phyloP scores from a whole-genome alignment of 2,888 invertebrate species.

The Galeopsomyia nigrocyanea region DNA sequence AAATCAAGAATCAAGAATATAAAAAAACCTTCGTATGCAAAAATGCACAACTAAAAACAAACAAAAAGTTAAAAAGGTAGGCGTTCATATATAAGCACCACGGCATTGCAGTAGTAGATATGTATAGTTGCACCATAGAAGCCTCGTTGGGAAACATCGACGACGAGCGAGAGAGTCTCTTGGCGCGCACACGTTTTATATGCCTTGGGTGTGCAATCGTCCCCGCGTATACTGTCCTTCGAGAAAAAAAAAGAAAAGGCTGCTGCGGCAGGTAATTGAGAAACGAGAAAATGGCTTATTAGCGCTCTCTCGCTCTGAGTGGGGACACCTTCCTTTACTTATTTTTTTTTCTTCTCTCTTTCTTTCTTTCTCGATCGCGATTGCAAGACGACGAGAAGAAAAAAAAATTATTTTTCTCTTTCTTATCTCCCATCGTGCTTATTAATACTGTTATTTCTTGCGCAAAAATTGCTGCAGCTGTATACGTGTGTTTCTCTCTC shows the following conservation, averaged over 20 bases:
- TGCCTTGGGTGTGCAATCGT: slow-evolving; percentile 34
- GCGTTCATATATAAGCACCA: too few relatives aligned
- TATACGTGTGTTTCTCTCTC: background rate
- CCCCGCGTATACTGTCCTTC: slow-evolving; percentile 36
- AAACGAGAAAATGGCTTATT: slow-evolving; percentile 47
- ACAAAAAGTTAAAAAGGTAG: too few relatives aligned
- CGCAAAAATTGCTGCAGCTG: slow-evolving; percentile 2
- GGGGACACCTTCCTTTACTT: background rate
- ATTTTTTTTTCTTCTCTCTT: background rate
- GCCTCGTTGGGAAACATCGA: too few relatives aligned
- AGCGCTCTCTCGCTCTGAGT: slow-evolving; percentile 20
- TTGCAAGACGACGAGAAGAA: background rate
- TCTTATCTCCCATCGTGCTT: slow-evolving; percentile 1
- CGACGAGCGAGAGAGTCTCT: too few relatives aligned
- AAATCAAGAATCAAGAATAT: too few relatives aligned
- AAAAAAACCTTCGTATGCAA: too few relatives aligned
- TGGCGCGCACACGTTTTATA: too few relatives aligned
- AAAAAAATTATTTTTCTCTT: background rate
- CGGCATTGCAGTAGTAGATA: too few relatives aligned
- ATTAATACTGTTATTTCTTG: slow-evolving; percentile 17
- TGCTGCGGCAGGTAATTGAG: slow-evolving; percentile 44
- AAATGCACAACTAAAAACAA: too few relatives aligned
- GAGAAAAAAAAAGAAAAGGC: slow-evolving; percentile 37
- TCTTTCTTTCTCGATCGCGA: slow-evolving; percentile 6
- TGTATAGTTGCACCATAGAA: background rate